A percentile compares a stretch with the other conserved stretches of the same genome.
These are phyloP conservation scores for Phalacrocorax pelagicus DNA, from an alignment of 2,113 vertebrate species.

Conservation along the genomic window DNA sequence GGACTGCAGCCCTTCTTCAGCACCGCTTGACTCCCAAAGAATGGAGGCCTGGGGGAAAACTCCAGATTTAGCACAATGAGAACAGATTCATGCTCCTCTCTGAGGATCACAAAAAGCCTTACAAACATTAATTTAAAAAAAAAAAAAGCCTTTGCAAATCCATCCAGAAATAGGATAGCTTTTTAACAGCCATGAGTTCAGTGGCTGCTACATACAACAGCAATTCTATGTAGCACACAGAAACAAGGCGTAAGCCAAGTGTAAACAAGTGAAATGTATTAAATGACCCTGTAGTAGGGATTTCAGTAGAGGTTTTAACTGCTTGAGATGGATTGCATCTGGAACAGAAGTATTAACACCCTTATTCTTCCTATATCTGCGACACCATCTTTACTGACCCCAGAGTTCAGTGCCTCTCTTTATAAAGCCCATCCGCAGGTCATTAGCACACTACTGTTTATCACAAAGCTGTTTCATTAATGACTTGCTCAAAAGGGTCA, in stretches of 20 bases:
- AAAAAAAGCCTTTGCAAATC: neutral
- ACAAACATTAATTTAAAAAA: neutral
- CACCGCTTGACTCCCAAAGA: neutral
- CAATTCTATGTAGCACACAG: neutral
- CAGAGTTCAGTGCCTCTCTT: neutral
- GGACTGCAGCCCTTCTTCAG: neutral
- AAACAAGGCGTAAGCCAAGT: neutral
- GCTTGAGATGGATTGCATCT: neutral
- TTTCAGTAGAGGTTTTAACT: slow-evolving; percentile 10
- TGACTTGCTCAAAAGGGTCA: neutral
- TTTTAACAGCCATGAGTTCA: neutral
- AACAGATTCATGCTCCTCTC: neutral
- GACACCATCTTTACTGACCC: neutral
- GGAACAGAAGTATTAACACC: slow-evolving; percentile 10
- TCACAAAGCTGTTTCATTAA: slow-evolving; percentile 28
- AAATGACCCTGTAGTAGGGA: neutral
- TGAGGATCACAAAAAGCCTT: neutral
- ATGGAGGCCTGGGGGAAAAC: neutral
- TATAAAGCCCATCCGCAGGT: neutral
- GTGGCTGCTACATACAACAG: neutral
- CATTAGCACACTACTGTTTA: slow-evolving; percentile 13
- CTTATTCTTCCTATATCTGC: neutral
- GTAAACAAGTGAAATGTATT: neutral
- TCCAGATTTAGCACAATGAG: neutral
- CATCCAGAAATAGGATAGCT: neutral